These are phyloP conservation scores for Cyphomyrus plagiostoma DNA, from an alignment of 2,113 vertebrate genomes.

Conservation along the genomic window DNA sequence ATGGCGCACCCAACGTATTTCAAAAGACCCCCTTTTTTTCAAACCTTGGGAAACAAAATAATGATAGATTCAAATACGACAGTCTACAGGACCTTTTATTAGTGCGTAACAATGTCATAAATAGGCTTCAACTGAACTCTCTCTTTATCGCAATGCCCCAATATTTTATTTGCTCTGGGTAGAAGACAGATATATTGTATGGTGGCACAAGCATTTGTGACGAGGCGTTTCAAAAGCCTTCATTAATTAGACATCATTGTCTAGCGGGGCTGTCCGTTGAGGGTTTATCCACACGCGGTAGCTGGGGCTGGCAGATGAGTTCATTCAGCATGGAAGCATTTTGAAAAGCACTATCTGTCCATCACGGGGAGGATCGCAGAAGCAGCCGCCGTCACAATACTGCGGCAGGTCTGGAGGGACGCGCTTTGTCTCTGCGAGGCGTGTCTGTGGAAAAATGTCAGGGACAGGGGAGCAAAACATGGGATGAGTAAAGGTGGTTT, in stretches of 20 bases:
- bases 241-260: conserved; percentile 48
- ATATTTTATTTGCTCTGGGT: conserved; percentile 40
- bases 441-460: not conserved
- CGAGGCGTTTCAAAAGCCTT: conserved; percentile 48
- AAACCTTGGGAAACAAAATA: conserved; percentile 42
- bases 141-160: conserved; percentile 36
- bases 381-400: not conserved
- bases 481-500: not conserved
- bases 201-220: conserved; percentile 61
- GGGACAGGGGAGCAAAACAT: not conserved
- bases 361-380: not conserved
- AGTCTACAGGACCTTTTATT: conserved; percentile 35
- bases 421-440: not conserved
- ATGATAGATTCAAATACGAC: conserved; percentile 48
- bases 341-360: conserved; percentile 32
- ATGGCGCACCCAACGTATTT: conserved; percentile 26
- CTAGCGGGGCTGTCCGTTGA: conserved; percentile 48
- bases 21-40: conserved; percentile 34
- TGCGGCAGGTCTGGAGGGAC: conserved; percentile 1
- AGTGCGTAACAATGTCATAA: conserved; percentile 46
- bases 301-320: conserved; percentile 14
- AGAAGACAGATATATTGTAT: conserved; percentile 48
- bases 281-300: conserved; percentile 36
- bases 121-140: conserved; percentile 44
- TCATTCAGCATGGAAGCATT: conserved; percentile 18